Percentiles rank a stretch among this genome's conserved stretches.
Conservation (phyloP, 92 coral and sea anemone species). For the Bergia sp. region DNA sequence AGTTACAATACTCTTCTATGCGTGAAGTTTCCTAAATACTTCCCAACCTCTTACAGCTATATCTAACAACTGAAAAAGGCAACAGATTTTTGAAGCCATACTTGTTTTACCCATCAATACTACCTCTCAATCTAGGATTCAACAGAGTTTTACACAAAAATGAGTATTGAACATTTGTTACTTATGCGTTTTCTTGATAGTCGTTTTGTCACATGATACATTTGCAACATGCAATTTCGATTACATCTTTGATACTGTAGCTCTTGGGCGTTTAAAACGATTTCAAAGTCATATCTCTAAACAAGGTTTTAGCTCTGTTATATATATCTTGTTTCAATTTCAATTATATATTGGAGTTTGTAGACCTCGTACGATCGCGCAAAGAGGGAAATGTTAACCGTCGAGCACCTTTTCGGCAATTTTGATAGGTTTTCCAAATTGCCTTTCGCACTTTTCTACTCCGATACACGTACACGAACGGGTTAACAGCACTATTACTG, state of each 20-base stretch:
- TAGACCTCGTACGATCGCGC: background rate
- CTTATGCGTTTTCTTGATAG: too few species aligned
- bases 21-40: background rate
- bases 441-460: conserved; percentile 11
- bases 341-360: conserved; percentile 1
- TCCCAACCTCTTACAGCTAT: background rate
- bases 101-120: background rate
- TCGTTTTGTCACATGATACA: background rate
- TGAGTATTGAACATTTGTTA: background rate
- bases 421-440: conserved; percentile 2
- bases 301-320: background rate
- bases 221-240: background rate
- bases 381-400: background rate
- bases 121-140: background rate
- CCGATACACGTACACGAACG: conserved; percentile 16
- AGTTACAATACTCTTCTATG: background rate
- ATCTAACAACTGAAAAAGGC: background rate
- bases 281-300: background rate
- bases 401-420: background rate
- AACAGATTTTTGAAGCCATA: too few species aligned
- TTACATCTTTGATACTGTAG: too few species aligned
- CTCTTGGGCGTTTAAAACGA: background rate
- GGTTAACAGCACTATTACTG: conserved; percentile 15
- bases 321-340: background rate
- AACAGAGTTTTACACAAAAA: background rate